Conservation (phyloP, 2,797 vertebrate species). For the Podarcis lilfordi region DNA sequence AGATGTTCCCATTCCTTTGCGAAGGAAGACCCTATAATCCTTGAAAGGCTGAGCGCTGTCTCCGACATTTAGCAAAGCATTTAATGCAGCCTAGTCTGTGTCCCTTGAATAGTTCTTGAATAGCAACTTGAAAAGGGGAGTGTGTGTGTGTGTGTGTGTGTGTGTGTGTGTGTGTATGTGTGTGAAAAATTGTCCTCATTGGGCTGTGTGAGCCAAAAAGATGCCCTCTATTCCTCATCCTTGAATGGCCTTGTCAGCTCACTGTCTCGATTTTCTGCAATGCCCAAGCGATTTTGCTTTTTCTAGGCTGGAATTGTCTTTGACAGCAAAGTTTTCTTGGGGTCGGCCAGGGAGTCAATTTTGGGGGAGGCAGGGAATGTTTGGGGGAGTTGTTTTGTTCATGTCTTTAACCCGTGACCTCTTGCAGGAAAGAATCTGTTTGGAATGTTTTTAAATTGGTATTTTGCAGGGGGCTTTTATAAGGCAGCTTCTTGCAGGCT, state of each 20-base stretch:
- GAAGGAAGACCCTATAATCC: neutral
- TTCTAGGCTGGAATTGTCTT: neutral
- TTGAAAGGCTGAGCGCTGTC: neutral
- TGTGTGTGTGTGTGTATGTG: neutral
- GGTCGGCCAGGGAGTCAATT: neutral
- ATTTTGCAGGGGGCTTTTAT: slow-evolving; percentile 1
- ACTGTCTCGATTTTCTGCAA: slow-evolving; percentile 7
- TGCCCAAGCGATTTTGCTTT: neutral
- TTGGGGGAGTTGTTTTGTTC: neutral
- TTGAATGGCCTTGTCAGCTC: slow-evolving; percentile 34
- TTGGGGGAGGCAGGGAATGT: neutral
- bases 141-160: slow-evolving; percentile 7
- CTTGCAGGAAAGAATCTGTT: neutral
- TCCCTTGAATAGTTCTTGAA: neutral
- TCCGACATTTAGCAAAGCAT: neutral
- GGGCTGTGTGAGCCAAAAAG: neutral
- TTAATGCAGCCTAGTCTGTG: neutral
- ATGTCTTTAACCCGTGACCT: neutral
- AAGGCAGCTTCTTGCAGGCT: slow-evolving; percentile 20
- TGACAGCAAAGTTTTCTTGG: neutral
- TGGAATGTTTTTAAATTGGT: neutral
- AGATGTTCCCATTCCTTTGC: neutral
- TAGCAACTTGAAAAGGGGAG: neutral
- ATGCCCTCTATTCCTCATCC: neutral
- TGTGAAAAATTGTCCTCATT: neutral